Base-by-base conservation (phyloP, 2,888 invertebrate genomes). In the Apantesis nais region DNA sequence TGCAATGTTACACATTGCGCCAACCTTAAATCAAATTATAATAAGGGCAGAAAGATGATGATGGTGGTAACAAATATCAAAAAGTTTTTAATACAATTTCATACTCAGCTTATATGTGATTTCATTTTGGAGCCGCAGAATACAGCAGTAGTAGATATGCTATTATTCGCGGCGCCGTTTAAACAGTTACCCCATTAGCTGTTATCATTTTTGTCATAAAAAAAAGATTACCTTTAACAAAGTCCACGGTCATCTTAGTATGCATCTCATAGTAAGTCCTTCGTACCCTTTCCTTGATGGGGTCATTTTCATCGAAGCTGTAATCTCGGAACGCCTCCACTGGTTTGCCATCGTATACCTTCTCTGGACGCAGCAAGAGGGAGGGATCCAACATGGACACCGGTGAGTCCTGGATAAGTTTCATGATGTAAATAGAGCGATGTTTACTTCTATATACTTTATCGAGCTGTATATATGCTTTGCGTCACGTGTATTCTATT, bases 241-340 rank as follows among this genome's bases (percentile, higher is more conserved):
- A 98, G 62, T 98, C 97, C 0, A 98, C 97, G 0, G 98, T 98
- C 92, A 98, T 98, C 84, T 98, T 95, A 0, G 97, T 96, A 89
- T 99, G 99, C 98, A 99, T 99, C 29, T 96, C 93, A 37, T 96
- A 95, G 90, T 99, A 99, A 0, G 99, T 99, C 79, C 96, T 95
- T 66, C 97, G 96, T 8, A 99, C 99, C 62, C 98, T 95, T 86
- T 97, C 97, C 90, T 97, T 97, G 76, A 98, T 95, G 0, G 97
- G 97, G 90, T 98, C 97, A 41, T 90, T 94, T 71, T 96, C 95
- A 86, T 98, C 97, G 37, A 97, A 90, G 62, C 96, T 94, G 89
- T 97, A 99, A 90, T 98, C 97, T 3, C 99, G 95, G 92, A 98
- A 99, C 67, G 97, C 96, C 16, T 96, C 96, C 14, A 97, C 85